Conservation (phyloP, 2,113 vertebrate species). For the Plectropomus leopardus region DNA sequence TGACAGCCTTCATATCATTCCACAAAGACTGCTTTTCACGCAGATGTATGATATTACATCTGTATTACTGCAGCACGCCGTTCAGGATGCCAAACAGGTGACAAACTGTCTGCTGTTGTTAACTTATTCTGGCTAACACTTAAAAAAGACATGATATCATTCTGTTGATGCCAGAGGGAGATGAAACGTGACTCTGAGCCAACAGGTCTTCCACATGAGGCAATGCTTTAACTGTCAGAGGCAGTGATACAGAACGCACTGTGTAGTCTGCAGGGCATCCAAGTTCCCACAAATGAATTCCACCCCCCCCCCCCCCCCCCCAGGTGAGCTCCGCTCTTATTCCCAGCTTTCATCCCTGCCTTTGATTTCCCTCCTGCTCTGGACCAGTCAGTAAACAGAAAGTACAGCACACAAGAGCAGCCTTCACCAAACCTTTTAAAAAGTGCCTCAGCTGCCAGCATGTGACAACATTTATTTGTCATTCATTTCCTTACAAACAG, state of each 20-base stretch:
- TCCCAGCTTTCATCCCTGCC: slow-evolving; percentile 20
- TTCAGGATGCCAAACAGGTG: background rate
- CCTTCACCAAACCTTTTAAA: background rate
- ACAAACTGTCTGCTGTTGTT: slow-evolving; percentile 11
- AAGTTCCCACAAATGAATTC: background rate
- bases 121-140: slow-evolving; percentile 23
- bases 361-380: slow-evolving; percentile 23
- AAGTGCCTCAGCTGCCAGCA: background rate
- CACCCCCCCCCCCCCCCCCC: background rate
- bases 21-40: background rate
- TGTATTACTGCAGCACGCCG: too few relatives aligned
- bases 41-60: too few relatives aligned
- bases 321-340: slow-evolving; percentile 45
- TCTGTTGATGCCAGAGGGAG: background rate
- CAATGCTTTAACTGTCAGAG: slow-evolving; percentile 30
- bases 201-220: slow-evolving; percentile 41
- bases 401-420: background rate
- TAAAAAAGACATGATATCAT: slow-evolving; percentile 35
- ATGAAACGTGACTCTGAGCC: slow-evolving; percentile 39
- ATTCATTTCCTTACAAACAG: background rate
- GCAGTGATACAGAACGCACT: slow-evolving; percentile 7
- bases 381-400: background rate
- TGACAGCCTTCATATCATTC: background rate
- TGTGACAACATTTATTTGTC: background rate
- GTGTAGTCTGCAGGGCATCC: slow-evolving; percentile 26